Evolutionary conservation across 92 coral and sea anemone genomes (phyloP), one percentile per base, ranked within the genome.

Genomic region (Scolanthus callimorphus): DNA sequence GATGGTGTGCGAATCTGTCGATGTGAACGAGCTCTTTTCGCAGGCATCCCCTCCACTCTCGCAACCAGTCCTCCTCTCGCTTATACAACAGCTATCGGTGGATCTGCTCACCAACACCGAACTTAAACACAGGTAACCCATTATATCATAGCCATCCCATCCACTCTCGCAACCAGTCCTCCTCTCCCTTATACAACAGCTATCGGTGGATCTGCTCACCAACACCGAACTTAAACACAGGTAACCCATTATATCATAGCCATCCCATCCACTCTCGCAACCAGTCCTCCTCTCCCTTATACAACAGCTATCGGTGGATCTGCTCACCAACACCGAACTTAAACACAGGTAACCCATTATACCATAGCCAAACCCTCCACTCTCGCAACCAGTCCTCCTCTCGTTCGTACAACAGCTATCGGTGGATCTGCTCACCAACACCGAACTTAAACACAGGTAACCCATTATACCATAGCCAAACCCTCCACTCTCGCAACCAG

Each of bases 321-420:
- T 92, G 54, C 71, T 95, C 19, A 20, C 84, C 24, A 63, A 88
- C 55, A 92, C 98, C 4, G 96, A 92, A 53, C 89, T 92, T 26
- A 92, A 92, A 46, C 80, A 92, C 77, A 88, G 83, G 98, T 91
- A 47, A n/a, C n/a, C n/a, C n/a, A n/a, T n/a, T n/a, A n/a, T n/a
- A n/a, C n/a, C n/a, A n/a, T n/a, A 81, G 72, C 27, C 68, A 4
- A 83, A 87, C 17, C 66, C 78, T 51, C 97, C 83, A 3, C 47
- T 90, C 29, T 69, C 70, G 19, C 97, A 86, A 57, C 95, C 97
- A 12, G 86, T 86, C 48, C 71, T 90, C 31, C 79, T 90, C 29
- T 90, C 97, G 25, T 70, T 90, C 44, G 86, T 90, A 17, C 97
- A 90, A 43, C 97, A 90, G 49, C 78, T 90, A 28, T 90, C 97